Base-by-base conservation (phyloP, 1,140 invertebrate species). In the Drosophila obscura region DNA sequence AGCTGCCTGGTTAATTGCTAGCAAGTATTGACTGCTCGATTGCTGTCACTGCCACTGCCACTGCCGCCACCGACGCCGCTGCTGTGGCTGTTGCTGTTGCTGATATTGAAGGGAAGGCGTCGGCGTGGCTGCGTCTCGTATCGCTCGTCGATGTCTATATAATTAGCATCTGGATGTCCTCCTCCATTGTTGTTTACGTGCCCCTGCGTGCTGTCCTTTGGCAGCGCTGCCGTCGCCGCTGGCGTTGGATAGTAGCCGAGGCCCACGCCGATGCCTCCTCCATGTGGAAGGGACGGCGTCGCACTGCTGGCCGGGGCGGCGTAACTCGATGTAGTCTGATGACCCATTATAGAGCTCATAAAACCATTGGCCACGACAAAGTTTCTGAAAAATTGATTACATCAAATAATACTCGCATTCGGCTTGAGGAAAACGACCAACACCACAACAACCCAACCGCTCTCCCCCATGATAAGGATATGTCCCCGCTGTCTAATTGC, bases 291-390 rank as follows among this genome's bases (percentile, higher is more conserved):
- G 31, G 72, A 53, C 72, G 74, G 56, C 59, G 49, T 58, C 45
- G 60, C 16, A 49, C 35, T 49, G 50, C 26, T 22, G 15, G 41
- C 46, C 6, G 65, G 56, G 8, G 62, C 45, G 44, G 56, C 72
- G 49, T 80, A 77, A 62, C 71, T 67, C 48, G 82, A 49, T 41
- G 35, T 39, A 4, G 35, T 39, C 35, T 39, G 35, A 39, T 90
- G 90, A 44, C 87, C 87, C 80, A 91, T 91, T 56, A 92, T 90
- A 55, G 79, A 88, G 60, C 80, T 90, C 91, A 92, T 92, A 84
- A 91, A 92, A 90, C 91, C 91, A 90, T 92, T 92, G 77, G 91
- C 91, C 74, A 92, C 91, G 68, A 92, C 91, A 90, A 92, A 92
- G 77, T 92, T 91, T 71, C 91, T 92, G 76, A 87, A 91, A 84